Base-by-base conservation (phyloP, 1,140 invertebrate species). In the Akabosia matsudoensis region DNA sequence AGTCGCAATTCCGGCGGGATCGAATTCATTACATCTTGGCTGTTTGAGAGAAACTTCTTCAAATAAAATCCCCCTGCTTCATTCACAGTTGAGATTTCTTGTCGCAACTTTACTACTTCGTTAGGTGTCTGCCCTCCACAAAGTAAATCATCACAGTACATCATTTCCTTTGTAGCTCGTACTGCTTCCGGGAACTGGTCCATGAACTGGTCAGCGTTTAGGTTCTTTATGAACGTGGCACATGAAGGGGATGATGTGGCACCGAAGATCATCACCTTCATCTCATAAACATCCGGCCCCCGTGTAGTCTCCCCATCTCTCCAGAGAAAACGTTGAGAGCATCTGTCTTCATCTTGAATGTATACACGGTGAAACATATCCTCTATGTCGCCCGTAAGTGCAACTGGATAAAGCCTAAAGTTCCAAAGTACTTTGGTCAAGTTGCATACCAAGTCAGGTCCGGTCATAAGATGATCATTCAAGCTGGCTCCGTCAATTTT, bases 281-380 rank as follows among this genome's bases (percentile, higher is more conserved):
- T 77, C 24, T 71, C 45, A 54, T 74, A 79, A 0, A 45, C 37
- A 26, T 56, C 45, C 3, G 37, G 61, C 4, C 24, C 28, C 28
- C n/a, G 3, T 1, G 26, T 22, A 26, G 31, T 31, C 1, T 67
- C 56, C 18, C 70, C 24, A 1, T 31, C 67, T 24, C 76, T 28
- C 72, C 56, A 79, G 13, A 78, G 51, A 70, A 79, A 78, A 16
- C 76, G 56, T 10, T 77, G 61, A 3, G 76, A 13, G 13, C 26
- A 7, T 52, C 24, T 14, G 34, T 79, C 78, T 22, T 61, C 33
- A 26, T 45, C 37, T 16, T 13, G 4, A 71, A 30, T 70, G 0
- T 33, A 33, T 22, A 79, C 78, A 45, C 74, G 78, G 22, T 79
- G 78, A 70, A 74, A 79, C 78, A 79, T 79, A 10, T 79, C 76